Base-by-base conservation (phyloP, 2,888 invertebrate species). In the Seira musarum region DNA sequence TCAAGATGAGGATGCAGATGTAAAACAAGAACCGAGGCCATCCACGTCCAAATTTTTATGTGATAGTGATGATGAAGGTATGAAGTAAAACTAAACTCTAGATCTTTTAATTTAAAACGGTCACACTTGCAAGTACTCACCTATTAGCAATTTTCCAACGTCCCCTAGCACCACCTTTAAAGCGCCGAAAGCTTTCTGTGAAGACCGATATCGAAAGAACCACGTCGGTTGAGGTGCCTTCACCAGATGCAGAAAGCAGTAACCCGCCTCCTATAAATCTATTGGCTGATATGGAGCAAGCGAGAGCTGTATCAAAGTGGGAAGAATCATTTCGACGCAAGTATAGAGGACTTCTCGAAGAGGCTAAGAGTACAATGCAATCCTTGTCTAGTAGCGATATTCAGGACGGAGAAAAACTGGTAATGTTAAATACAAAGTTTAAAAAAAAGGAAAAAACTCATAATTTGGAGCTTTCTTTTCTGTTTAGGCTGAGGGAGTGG, bases 351-450 rank as follows among this genome's bases (percentile, higher is more conserved):
- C 15, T 17, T 53, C 17, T 53, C 1, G 13, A 2, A 5, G 60
- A 60, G 21, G 22, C 21, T 21, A n/a, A 19, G 60, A 60, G 21
- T 30, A 21, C 60, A 5, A 21, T 60, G 13, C 60, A 5, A 21
- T 60, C n/a, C 60, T 21, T 60, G 8, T 21, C 19, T 13, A n/a
- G 2, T n/a, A 5, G 5, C 3, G 60, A 60, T 21, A 8, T 19
- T 8, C 6, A 19, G n/a, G 13, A 5, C 2, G 60, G 60, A 19
- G 60, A 60, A 21, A 3, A 2, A 21, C 10, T 60, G 6, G 60
- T 60, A 60, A 60, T 60, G 19, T 21, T 60, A 60, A 60, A 60
- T 60, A 21, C 53, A 8, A 3, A 22, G 2, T 60, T 60, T 60
- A 5, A 21, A 8, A 30, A 30, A 30, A 30, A 53, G 3, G 53